These are phyloP conservation scores for Chrosomus eos DNA, from an alignment of 2,797 vertebrate genomes.

Conservation along the genomic window DNA sequence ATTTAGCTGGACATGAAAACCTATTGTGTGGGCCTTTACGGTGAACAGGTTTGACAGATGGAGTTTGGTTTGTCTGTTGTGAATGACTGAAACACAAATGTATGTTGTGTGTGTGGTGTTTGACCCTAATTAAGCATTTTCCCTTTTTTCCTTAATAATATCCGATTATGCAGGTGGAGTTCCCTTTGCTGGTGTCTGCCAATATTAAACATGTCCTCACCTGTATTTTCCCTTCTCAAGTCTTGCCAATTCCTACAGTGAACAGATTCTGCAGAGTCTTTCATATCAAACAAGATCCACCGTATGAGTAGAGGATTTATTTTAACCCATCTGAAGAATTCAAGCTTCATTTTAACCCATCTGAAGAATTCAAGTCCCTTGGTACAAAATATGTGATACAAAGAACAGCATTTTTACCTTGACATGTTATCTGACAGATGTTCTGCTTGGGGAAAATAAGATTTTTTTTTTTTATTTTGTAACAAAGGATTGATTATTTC, in stretches of 20 bases:
- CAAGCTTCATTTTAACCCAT: not conserved
- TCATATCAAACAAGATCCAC: conserved; percentile 39
- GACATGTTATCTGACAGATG: conserved; percentile 12
- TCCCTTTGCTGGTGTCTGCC: conserved; percentile 33
- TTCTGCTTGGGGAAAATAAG: not conserved
- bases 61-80: conserved; percentile 32
- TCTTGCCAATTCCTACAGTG: conserved; percentile 43
- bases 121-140: conserved; percentile 39
- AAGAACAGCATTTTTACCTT: conserved; percentile 15
- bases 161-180: conserved; percentile 15
- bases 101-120: conserved; percentile 29
- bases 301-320: conserved; percentile 31
- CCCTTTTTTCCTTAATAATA: conserved; percentile 32
- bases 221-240: conserved; percentile 2
- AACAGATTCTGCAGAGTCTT: conserved; percentile 44
- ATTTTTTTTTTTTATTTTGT: not conserved
- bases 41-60: conserved; percentile 43
- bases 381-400: conserved; percentile 4
- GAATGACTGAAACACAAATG: conserved; percentile 25
- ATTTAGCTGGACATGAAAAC: conserved; percentile 51
- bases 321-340: conserved; percentile 11
- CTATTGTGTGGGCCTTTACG: conserved; percentile 52
- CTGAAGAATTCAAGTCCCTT: not conserved
- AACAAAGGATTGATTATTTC: not conserved
- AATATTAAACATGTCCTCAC: conserved; percentile 34